Percentiles rank a stretch among this genome's conserved stretches.
These are phyloP conservation scores for Chloebia gouldiae DNA, from an alignment of 2,113 vertebrate species.

Conservation along the genomic window DNA sequence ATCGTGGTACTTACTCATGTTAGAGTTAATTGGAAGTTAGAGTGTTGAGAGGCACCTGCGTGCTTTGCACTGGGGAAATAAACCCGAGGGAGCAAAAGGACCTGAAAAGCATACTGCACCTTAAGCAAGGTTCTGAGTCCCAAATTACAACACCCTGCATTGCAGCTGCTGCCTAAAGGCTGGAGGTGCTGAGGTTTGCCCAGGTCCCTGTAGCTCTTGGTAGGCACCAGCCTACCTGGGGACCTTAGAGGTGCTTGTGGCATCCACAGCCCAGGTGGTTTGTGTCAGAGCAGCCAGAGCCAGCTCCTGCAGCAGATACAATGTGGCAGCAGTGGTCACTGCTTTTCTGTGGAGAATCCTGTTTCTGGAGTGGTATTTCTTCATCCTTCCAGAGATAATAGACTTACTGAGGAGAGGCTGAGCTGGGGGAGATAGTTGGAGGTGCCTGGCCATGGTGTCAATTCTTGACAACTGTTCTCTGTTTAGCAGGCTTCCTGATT, in stretches of 20 bases:
- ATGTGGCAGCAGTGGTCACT: not conserved
- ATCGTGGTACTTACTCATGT: accelerated
- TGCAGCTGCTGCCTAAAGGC: not conserved
- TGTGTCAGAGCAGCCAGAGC: not conserved
- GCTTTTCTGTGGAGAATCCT: not conserved
- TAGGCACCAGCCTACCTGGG: not conserved
- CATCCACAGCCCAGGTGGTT: accelerated
- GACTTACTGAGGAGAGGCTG: not conserved
- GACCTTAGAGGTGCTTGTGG: not conserved
- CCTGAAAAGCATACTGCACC: not conserved
- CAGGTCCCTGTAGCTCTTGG: not conserved
- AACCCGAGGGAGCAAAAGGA: not conserved
- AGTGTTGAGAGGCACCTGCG: not conserved
- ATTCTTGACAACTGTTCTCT: accelerated
- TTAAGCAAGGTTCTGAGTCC: not conserved
- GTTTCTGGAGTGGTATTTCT: not conserved
- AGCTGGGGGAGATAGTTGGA: accelerated
- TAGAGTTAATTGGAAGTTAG: not conserved
- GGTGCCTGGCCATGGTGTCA: not conserved
- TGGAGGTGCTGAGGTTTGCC: not conserved
- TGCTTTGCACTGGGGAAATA: not conserved
- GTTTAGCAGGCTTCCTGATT: not conserved
- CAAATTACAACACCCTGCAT: accelerated
- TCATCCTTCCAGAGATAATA: not conserved
- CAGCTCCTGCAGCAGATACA: not conserved